Evolutionary conservation across 2,113 vertebrate species (phyloP).

Genomic region (Petrocephalus zakoni): DNA sequence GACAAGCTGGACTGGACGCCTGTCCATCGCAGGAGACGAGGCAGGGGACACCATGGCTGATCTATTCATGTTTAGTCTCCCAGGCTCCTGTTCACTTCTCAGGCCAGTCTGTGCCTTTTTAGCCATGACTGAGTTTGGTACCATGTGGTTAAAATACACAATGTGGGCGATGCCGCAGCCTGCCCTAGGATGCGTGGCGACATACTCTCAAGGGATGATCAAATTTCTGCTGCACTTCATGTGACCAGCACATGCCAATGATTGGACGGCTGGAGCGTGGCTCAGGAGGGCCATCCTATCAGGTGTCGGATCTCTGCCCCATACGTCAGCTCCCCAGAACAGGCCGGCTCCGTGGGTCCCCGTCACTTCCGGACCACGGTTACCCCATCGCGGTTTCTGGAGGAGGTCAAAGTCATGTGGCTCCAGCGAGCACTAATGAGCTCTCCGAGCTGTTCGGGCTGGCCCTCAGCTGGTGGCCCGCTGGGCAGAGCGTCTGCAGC

Average conservation of each 20-base stretch:
- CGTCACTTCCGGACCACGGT: background rate
- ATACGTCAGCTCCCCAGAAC: background rate
- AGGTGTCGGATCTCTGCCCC: background rate
- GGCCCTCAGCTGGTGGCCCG: background rate
- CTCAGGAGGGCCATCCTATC: background rate
- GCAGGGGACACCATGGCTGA: too few species aligned
- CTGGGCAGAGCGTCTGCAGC: background rate
- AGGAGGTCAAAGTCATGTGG: background rate
- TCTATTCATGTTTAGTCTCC: background rate
- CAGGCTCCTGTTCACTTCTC: background rate
- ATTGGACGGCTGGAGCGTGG: background rate
- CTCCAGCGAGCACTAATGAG: constrained; percentile 11
- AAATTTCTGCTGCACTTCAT: background rate
- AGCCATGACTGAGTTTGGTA: background rate
- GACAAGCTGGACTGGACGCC: too few species aligned
- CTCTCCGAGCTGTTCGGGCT: background rate
- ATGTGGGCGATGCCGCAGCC: background rate
- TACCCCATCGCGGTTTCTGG: background rate
- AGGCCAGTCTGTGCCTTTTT: background rate
- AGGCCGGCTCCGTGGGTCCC: background rate
- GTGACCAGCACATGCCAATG: background rate
- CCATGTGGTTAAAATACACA: background rate
- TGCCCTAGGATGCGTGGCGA: background rate
- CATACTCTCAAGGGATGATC: background rate
- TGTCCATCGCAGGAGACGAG: too few species aligned